These are phyloP conservation scores for Cyprinodon brontotheroides DNA, from an alignment of 2,113 vertebrate species.

Conservation along the genomic window DNA sequence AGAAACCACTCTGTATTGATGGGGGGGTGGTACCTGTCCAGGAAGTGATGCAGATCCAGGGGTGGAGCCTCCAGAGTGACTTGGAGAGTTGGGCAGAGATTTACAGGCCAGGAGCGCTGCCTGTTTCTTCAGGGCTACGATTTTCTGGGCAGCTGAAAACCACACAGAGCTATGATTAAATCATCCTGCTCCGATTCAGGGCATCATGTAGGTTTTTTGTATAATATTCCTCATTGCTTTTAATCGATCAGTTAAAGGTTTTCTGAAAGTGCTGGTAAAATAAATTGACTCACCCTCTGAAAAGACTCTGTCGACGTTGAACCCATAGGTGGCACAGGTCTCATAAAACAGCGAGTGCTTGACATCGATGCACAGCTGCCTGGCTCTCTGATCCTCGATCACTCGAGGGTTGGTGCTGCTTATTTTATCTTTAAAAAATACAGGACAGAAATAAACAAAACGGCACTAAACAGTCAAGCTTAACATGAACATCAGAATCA, in stretches of 20 bases:
- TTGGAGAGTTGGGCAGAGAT: conserved; percentile 93
- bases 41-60: conserved; percentile 81
- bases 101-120: conserved; percentile 90
- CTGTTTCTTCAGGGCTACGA: conserved; percentile 87
- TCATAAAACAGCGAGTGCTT: conserved; percentile 92
- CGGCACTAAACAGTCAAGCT: neutral
- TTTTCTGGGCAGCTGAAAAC: conserved; percentile 88
- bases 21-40: conserved; percentile 77
- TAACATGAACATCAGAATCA: neutral
- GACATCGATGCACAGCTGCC: conserved; percentile 87
- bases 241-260: neutral
- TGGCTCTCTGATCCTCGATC: conserved; percentile 88
- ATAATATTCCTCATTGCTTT: neutral
- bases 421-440: conserved; percentile 85
- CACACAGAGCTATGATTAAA: neutral
- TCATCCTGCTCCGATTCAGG: neutral
- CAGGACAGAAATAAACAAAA: neutral
- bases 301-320: conserved; percentile 95
- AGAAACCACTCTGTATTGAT: neutral
- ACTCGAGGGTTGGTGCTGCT: conserved; percentile 88
- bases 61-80: conserved; percentile 90
- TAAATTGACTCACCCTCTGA: conserved; percentile 82
- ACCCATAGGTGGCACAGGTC: conserved; percentile 95
- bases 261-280: neutral
- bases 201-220: neutral